These are phyloP conservation scores for Epistrophe grossulariae DNA, from an alignment of 2,888 invertebrate genomes.

Conservation along the genomic window DNA sequence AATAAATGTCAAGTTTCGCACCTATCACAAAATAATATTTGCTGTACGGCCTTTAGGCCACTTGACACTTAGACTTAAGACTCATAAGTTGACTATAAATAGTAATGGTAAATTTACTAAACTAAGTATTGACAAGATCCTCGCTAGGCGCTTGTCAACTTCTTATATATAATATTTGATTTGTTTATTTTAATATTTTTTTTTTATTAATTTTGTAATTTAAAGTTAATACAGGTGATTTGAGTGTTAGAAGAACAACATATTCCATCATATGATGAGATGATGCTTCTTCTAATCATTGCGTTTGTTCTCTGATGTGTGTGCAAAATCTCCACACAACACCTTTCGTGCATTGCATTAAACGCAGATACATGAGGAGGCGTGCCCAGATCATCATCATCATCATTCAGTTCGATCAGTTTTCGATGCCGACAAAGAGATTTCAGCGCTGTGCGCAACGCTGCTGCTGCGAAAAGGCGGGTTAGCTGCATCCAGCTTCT, in stretches of 20 bases:
- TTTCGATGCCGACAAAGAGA: constrained; percentile 75
- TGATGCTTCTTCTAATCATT: neutral
- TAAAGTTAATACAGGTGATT: neutral
- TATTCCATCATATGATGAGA: neutral
- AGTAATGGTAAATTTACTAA: too few relatives aligned
- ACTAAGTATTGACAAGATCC: too few relatives aligned
- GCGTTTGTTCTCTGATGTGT: neutral
- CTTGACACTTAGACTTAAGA: too few relatives aligned
- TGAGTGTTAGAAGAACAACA: neutral
- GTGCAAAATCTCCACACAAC: constrained; percentile 46
- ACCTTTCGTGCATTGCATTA: constrained; percentile 62
- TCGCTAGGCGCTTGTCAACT: too few relatives aligned
- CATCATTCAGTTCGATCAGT: constrained; percentile 76
- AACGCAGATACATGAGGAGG: constrained; percentile 74
- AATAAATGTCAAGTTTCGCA: too few relatives aligned
- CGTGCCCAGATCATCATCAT: constrained; percentile 75
- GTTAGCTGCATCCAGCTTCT: constrained; percentile 72
- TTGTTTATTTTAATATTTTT: neutral
- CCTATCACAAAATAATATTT: too few relatives aligned
- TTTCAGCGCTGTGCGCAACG: constrained; percentile 64
- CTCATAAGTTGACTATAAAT: too few relatives aligned
- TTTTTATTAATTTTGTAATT: neutral
- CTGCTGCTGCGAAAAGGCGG: constrained; percentile 71
- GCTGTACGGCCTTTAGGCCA: too few relatives aligned
- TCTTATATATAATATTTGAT: too few relatives aligned